These are phyloP conservation scores for Petromus typicus DNA, from an alignment of 2,113 vertebrate genomes.

Conservation along the genomic window DNA sequence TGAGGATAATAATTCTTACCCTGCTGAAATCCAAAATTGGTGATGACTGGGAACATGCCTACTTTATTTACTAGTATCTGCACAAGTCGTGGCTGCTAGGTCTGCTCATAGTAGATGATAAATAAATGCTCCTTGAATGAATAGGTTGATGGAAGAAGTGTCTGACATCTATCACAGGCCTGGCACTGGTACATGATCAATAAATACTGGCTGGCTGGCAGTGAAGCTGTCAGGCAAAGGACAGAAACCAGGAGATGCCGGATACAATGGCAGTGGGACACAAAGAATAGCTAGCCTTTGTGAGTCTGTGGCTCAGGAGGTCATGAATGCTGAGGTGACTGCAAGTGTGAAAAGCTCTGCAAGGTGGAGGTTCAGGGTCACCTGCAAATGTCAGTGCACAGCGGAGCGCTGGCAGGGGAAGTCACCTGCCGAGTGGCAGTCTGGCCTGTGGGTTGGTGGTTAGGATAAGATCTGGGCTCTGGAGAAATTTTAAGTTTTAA, in stretches of 20 bases:
- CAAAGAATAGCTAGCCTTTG: neutral
- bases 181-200: neutral
- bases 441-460: neutral
- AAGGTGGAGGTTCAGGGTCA: neutral
- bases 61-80: neutral
- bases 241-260: neutral
- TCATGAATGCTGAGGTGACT: neutral
- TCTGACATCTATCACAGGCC: neutral
- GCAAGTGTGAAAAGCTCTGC: neutral
- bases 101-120: neutral
- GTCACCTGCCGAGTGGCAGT: no score
- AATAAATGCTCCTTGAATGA: neutral
- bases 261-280: neutral
- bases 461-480: neutral
- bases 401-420: neutral
- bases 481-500: neutral
- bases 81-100: neutral
- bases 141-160: neutral
- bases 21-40: neutral
- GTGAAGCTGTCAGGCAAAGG: neutral
- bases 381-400: fast-evolving
- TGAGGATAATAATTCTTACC: neutral
- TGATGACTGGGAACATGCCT: neutral
- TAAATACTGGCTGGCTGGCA: neutral
- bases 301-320: neutral